phyloP scores from a whole-genome alignment of 1,140 invertebrate species.

The Hypothenemus hampei region DNA sequence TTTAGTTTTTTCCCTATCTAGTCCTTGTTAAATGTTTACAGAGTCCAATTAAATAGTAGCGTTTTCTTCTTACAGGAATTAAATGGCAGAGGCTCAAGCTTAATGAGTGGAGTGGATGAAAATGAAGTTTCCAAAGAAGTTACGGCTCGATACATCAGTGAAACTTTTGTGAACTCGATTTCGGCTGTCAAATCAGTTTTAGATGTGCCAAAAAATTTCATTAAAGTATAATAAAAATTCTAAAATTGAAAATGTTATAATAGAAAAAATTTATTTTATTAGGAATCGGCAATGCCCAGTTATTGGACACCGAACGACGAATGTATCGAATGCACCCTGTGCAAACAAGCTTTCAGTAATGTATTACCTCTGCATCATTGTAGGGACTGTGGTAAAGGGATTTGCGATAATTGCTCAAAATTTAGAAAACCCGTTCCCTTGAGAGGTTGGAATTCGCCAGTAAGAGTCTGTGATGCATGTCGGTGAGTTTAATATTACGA shows the following conservation, averaged over 20 bases:
- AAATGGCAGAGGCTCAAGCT: constrained; percentile 15
- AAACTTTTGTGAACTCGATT: constrained; percentile 59
- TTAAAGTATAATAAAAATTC: constrained; percentile 50
- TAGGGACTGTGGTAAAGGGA: constrained; percentile 65
- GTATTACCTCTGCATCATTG: constrained; percentile 66
- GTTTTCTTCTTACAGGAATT: constrained; percentile 13
- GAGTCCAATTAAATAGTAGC: too few relatives aligned
- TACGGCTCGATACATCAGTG: constrained; percentile 57
- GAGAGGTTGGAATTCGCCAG: constrained; percentile 63
- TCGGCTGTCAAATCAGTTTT: constrained; percentile 46
- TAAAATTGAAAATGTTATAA: neutral
- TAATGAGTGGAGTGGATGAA: constrained; percentile 4
- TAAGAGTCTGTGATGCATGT: constrained; percentile 65
- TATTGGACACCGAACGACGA: constrained; percentile 79
- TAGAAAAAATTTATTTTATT: constrained; percentile 1
- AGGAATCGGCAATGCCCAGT: constrained; percentile 66
- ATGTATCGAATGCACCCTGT: constrained; percentile 62
- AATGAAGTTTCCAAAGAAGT: constrained; percentile 45
- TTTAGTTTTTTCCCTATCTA: too few relatives aligned
- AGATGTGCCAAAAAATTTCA: constrained; percentile 50
- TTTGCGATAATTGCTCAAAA: constrained; percentile 63
- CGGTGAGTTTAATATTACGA: constrained; percentile 22
- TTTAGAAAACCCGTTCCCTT: constrained; percentile 59
- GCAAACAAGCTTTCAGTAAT: constrained; percentile 54
- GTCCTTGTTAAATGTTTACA: too few relatives aligned